Evolutionary conservation across 2,113 vertebrate species (phyloP), one percentile per base, ranked within the genome.

Genomic region (Microtus montanus): DNA sequence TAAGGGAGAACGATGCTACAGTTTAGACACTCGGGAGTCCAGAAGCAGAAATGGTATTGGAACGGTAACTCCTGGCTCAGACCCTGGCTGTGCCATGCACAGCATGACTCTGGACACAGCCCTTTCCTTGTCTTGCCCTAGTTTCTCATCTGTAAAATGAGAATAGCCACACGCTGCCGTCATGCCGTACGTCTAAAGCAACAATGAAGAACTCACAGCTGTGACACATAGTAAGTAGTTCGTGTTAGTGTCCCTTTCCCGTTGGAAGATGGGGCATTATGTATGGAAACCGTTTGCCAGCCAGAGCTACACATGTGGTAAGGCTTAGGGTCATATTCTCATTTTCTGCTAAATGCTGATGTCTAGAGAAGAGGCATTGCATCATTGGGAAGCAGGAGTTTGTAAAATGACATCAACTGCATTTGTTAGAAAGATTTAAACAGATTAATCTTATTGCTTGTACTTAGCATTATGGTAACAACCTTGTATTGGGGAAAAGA

Each of bases 401-500:
- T 35, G 11, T 89, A 92, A 93, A 78, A 78, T 83, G 83, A 7
- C 47, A 89, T 74, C 17, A 95, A 77, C 70, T 5, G 2, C 17
- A 78, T 58, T 93, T 49, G 61, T 15, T 44, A 70, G 14, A 66
- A 58, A 58, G 58, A 58, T 77, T 74, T 86, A 64, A 91, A 77
- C 63, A 58, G 82, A 52, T 78, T 47, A 83, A 3, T 49, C 24
- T 38, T 47, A 2, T 49, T 78, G 13, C 49, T 92, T 87, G 71
- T 82, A 78, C 6, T 86, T 90, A 44, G 11, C 44, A 78, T 87
- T 85, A 49, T 66, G 38, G 79, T 82, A 82, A 35, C 15, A 86
- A 73, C 61, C 61, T 89, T 93, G 90, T 64, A 77, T 28, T 77
- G 7, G 10, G n/a, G 41, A 94, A 44, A 92, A 87, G 75, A 41